Conservation (phyloP, 2,888 invertebrate genomes). For the Acanthosepion esculentum region DNA sequence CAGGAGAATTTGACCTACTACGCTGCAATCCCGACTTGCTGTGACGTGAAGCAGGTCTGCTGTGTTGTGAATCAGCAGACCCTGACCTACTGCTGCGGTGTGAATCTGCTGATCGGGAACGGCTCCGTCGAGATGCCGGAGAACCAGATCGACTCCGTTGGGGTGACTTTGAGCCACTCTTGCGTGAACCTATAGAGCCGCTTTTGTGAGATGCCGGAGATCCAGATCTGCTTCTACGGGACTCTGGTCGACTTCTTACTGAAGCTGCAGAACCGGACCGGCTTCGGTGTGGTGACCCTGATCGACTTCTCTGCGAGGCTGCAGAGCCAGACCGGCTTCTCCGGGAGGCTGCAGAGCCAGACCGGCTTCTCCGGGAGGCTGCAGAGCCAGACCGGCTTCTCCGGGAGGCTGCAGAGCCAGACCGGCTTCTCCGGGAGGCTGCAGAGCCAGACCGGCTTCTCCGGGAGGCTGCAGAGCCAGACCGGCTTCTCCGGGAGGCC, state of each 20-base stretch:
- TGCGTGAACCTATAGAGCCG: slow-evolving; percentile 37
- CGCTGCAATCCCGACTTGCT: not conserved
- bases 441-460: no score
- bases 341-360: slow-evolving; percentile 49
- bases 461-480: slow-evolving; percentile 53
- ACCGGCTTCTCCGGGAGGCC: slow-evolving; percentile 50
- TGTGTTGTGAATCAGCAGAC: slow-evolving; percentile 55
- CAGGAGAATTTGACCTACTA: slow-evolving; percentile 44
- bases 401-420: slow-evolving; percentile 50
- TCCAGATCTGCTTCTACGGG: not conserved
- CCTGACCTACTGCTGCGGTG: slow-evolving; percentile 45
- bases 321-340: slow-evolving; percentile 14
- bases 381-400: slow-evolving; percentile 34
- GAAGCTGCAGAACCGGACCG: slow-evolving; percentile 48
- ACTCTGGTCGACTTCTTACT: not conserved
- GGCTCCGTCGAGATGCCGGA: not conserved
- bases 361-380: slow-evolving; percentile 50
- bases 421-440: no score
- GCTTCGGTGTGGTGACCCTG: not conserved
- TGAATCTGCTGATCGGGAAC: not conserved
- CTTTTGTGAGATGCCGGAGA: slow-evolving; percentile 47
- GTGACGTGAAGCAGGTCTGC: not conserved
- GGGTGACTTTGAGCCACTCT: not conserved
- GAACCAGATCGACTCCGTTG: slow-evolving; percentile 12
- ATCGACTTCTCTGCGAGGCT: not conserved